Percentiles rank a stretch among this genome's conserved stretches.
Evolutionary conservation across 2,797 vertebrate genomes (phyloP).

Genomic region (Scyliorhinus canicula): DNA sequence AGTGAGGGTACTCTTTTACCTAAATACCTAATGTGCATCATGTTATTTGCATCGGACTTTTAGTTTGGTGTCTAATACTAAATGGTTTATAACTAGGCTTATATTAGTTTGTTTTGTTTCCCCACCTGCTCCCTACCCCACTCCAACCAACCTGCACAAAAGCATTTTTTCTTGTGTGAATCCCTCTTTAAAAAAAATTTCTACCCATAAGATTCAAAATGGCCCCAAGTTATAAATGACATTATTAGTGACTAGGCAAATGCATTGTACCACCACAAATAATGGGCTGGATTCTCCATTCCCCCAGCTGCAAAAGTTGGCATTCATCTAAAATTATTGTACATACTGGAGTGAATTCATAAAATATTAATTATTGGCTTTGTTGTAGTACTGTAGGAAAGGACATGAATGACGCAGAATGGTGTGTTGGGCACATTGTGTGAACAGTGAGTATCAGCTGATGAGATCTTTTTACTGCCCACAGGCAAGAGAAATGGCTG

Average conservation of each 20-base stretch:
- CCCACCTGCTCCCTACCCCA: neutral
- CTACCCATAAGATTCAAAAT: too few species aligned
- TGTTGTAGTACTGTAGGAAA: neutral
- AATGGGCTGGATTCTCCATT: too few species aligned
- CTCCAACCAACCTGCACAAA: too few species aligned
- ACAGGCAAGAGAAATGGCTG: slow-evolving; percentile 94
- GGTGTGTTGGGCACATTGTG: neutral
- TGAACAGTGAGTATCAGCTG: neutral
- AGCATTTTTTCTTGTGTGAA: too few species aligned
- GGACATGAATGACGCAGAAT: neutral
- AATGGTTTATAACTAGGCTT: neutral
- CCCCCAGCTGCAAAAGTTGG: too few species aligned
- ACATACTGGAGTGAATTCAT: neutral
- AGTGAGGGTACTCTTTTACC: neutral
- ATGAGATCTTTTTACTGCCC: slow-evolving; percentile 7
- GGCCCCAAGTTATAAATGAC: too few species aligned
- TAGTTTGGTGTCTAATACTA: too few species aligned
- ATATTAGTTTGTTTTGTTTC: neutral
- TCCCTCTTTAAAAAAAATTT: too few species aligned
- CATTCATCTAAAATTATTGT: neutral
- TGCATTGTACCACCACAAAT: too few species aligned
- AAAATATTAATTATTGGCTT: slow-evolving; percentile 8
- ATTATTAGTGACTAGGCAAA: too few species aligned
- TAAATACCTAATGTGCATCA: neutral
- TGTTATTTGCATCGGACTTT: neutral